Conservation (phyloP, 2,113 vertebrate genomes). For the Salvator merianae region DNA sequence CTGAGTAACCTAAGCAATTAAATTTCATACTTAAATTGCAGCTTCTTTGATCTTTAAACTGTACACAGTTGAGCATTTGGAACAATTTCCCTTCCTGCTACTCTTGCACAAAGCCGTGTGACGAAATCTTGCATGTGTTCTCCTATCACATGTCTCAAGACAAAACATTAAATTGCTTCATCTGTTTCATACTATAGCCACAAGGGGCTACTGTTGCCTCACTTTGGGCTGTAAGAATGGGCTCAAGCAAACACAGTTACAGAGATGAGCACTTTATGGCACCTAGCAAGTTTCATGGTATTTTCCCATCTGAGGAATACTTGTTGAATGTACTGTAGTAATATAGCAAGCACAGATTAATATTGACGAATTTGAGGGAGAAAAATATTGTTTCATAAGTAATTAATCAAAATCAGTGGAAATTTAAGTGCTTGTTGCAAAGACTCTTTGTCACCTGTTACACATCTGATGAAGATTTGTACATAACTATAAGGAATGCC, state of each 20-base stretch:
- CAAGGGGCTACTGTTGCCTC: slow-evolving; percentile 37
- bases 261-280: not conserved
- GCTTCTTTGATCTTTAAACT: not conserved
- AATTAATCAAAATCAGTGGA: no score
- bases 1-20: no score
- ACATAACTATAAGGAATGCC: no score
- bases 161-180: not conserved
- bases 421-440: no score
- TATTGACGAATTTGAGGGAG: not conserved
- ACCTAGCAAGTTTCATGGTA: rapidly evolving
- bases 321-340: rapidly evolving
- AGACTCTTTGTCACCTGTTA: no score
- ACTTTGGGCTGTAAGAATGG: not conserved
- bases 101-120: not conserved
- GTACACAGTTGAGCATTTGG: not conserved
- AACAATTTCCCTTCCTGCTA: not conserved
- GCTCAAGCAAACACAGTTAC: not conserved
- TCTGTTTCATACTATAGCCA: rapidly evolving
- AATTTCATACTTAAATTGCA: no score
- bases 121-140: not conserved
- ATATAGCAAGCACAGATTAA: not conserved
- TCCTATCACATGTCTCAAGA: not conserved
- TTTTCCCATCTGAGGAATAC: not conserved
- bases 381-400: not conserved
- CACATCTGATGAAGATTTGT: no score